phyloP scores from a whole-genome alignment of 2,888 invertebrate species.

The Hydrotaea diabolus region DNA sequence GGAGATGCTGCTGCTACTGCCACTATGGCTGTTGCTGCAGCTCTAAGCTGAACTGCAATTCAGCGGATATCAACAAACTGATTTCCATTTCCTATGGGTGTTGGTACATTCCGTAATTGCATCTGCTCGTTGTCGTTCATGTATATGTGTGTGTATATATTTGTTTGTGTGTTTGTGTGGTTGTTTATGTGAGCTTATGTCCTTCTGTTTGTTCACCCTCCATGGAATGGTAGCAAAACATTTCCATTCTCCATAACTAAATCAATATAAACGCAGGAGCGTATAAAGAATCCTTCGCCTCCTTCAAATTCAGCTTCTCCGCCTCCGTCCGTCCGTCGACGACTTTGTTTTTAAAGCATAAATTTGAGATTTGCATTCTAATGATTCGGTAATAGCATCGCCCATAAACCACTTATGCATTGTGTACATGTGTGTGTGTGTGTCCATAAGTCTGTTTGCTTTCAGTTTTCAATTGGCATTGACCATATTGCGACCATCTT shows the following conservation, averaged over 20 bases:
- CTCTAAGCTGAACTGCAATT: constrained; percentile 29
- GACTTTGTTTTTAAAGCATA: constrained; percentile 1
- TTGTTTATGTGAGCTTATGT: neutral
- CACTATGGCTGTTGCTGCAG: neutral
- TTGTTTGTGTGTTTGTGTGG: neutral
- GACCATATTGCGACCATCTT: no score
- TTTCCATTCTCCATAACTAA: constrained; percentile 23
- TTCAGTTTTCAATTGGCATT: no score
- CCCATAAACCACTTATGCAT: neutral
- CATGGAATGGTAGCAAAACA: constrained; percentile 22
- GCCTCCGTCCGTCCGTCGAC: neutral
- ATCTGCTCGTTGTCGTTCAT: neutral
- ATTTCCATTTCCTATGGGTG: constrained; percentile 52
- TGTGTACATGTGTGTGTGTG: no score
- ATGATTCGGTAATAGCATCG: neutral
- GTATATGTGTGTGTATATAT: neutral
- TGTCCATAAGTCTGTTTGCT: no score
- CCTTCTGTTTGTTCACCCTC: constrained; percentile 29
- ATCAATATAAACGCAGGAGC: neutral
- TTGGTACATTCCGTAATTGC: constrained; percentile 13
- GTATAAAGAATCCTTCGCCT: neutral
- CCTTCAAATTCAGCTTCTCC: neutral
- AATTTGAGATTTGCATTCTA: neutral
- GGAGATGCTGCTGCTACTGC: neutral
- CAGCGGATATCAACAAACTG: constrained; percentile 53